Conservation (phyloP, 1,140 invertebrate species). For the Chrysomallon squamiferum region DNA sequence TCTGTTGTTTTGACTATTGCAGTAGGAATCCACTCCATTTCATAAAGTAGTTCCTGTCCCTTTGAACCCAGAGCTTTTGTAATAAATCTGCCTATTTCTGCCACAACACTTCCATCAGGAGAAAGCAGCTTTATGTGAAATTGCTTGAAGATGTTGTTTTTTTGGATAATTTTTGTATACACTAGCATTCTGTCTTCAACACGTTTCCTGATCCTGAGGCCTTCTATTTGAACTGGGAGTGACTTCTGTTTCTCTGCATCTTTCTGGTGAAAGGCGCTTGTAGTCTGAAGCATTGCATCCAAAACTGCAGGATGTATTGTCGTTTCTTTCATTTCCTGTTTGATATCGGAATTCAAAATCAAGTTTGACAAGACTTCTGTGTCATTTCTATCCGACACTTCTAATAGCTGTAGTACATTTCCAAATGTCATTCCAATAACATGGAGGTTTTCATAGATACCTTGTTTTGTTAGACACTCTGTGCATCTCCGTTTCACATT, state of each 20-base stretch:
- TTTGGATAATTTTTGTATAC: neutral
- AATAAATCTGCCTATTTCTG: neutral
- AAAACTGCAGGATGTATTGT: conserved; percentile 38
- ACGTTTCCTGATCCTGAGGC: neutral
- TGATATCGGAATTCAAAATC: conserved; percentile 19
- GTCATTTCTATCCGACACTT: conserved; percentile 16
- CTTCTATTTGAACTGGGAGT: neutral
- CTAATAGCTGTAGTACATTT: conserved; percentile 23
- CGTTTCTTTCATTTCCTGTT: conserved; percentile 22
- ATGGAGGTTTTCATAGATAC: conserved; percentile 29
- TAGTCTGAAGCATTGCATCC: conserved; percentile 38
- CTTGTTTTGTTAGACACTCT: conserved; percentile 15
- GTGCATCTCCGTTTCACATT: conserved; percentile 29
- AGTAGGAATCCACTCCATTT: too few relatives aligned
- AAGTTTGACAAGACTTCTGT: conserved; percentile 34
- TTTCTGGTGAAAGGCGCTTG: neutral
- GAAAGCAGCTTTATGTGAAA: neutral
- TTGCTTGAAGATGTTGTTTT: neutral
- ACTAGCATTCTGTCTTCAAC: neutral
- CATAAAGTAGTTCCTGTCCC: too few relatives aligned
- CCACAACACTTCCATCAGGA: neutral
- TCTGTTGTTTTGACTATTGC: too few relatives aligned
- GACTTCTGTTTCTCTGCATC: too few relatives aligned
- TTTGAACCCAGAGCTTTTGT: neutral
- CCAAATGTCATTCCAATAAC: conserved; percentile 37